Conservation (phyloP, 37 sponge, comb jelly and placozoan species). For the Ianthella basta region DNA sequence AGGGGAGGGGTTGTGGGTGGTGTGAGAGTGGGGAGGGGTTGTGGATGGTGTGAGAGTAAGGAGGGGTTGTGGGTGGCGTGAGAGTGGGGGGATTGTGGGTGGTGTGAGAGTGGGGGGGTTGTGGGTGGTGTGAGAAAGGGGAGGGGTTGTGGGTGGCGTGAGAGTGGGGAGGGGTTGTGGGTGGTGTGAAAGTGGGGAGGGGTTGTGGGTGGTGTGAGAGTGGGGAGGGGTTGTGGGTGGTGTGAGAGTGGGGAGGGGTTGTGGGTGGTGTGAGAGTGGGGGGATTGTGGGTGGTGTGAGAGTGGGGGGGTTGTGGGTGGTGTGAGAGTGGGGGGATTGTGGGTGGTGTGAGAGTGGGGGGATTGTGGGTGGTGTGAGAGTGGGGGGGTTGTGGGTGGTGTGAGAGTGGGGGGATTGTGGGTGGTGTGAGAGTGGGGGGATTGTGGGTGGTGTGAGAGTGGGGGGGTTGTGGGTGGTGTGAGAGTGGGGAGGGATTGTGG, state of each 20-base stretch:
- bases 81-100: background rate
- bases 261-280: background rate
- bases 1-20: background rate
- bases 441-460: no score
- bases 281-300: no score
- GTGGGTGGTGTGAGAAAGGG: no score
- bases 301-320: no score
- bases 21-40: no score
- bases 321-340: background rate
- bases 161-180: background rate
- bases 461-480: no score
- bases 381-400: background rate
- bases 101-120: background rate
- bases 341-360: no score
- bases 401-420: background rate
- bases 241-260: background rate
- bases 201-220: slow-evolving; percentile 39
- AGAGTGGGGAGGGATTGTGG: background rate
- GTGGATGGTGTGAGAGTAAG: slow-evolving; percentile 38
- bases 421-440: background rate
- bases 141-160: no score
- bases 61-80: background rate
- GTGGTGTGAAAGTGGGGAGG: no score
- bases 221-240: background rate
- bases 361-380: slow-evolving; percentile 40